Base-by-base conservation (phyloP, 2,113 vertebrate genomes). In the Coptodon bakossiorum region DNA sequence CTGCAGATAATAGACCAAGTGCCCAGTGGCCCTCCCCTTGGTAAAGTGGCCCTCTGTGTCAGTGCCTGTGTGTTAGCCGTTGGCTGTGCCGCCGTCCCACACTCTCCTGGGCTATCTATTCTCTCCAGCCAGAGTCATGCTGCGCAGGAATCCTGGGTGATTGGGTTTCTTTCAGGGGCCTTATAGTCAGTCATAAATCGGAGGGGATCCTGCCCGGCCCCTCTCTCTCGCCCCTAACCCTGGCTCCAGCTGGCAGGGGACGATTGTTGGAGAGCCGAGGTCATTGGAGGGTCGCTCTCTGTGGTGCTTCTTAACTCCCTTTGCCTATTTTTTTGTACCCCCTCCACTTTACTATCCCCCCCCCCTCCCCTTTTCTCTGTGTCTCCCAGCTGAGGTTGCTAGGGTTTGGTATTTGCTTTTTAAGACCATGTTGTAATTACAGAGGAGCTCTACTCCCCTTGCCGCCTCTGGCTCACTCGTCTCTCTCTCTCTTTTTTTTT, bases 361-460 rank as follows among this genome's bases (percentile, higher is more conserved):
- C 88, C 52, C 78, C 19, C 83, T 89, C n/a, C 56, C 54, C 34
- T 85, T 90, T 89, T 92, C 80, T 89, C 89, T 90, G 89, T 91
- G 91, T 93, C 91, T 93, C 92, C 93, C 93, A 83, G 90, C 92
- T 89, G 94, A 93, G 94, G 97, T 97, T 97, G 96, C 96, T 90
- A 96, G 94, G 96, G 96, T 83, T 96, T 95, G 97, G 96, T 96
- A 97, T 97, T 96, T 97, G 94, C 93, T 93, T 96, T 96, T 96
- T 91, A 95, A 93, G 95, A 93, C 96, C 93, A 88, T 96, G 96
- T 96, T 96, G 95, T 97, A 96, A 97, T 97, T 96, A 97, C 96
- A 95, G 95, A 97, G 96, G 94, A 96, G 96, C 96, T 89, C 90
- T 48, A 81, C 91, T 94, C 90, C 91, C 92, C 85, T 90, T 66